Evolutionary conservation across 2,113 vertebrate genomes (phyloP).

Genomic region (Atrichornis clamosus): DNA sequence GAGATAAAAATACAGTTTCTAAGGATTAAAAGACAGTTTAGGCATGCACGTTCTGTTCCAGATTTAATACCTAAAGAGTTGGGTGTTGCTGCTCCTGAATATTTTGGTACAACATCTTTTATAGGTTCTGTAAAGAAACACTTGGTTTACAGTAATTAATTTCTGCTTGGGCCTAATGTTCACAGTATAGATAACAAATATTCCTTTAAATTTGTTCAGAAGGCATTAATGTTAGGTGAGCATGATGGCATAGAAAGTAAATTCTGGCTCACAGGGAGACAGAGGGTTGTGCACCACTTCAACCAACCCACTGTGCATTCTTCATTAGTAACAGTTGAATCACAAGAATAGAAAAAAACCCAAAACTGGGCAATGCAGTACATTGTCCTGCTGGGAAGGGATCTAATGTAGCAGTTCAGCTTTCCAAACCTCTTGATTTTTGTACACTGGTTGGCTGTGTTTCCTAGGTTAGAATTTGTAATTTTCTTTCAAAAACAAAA

Average conservation of each 20-base stretch:
- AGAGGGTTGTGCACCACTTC: not conserved
- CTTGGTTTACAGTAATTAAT: not conserved
- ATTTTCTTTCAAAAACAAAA: conserved; percentile 21
- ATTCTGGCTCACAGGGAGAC: not conserved
- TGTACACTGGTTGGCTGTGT: not conserved
- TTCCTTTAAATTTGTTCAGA: not conserved
- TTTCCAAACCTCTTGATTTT: not conserved
- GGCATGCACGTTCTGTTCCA: not conserved
- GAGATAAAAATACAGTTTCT: conserved; percentile 13
- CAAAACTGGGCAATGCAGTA: not conserved
- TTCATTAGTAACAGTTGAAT: not conserved
- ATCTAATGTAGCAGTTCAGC: not conserved
- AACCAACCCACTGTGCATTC: not conserved
- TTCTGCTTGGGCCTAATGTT: not conserved
- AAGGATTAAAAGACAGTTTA: not conserved
- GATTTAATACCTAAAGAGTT: not conserved
- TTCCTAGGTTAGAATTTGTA: not conserved
- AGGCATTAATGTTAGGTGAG: not conserved
- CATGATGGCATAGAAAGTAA: not conserved
- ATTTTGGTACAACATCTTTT: not conserved
- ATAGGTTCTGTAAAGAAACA: not conserved
- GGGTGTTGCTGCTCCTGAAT: not conserved
- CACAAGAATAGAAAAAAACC: not conserved
- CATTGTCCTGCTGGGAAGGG: not conserved
- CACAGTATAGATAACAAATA: not conserved